Percentiles rank a stretch among this genome's conserved stretches.
Evolutionary conservation across 2,113 vertebrate genomes (phyloP).

Genomic region (Heloderma charlesbogerti): DNA sequence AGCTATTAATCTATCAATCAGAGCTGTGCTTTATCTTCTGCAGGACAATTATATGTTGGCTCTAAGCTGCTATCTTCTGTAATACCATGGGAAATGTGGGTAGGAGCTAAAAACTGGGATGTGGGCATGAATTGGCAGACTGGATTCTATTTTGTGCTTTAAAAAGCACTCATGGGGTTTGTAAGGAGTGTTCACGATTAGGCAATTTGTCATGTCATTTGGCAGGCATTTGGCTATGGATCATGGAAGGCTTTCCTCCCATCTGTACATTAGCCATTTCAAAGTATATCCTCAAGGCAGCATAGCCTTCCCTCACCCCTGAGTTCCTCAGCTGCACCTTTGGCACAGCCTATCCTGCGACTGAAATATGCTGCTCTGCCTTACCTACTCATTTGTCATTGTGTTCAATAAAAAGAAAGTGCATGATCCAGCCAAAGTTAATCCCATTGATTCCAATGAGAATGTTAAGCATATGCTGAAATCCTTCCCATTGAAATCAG

Average conservation of each 20-base stretch:
- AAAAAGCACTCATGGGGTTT: neutral
- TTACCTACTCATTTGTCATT: neutral
- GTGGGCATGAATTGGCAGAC: neutral
- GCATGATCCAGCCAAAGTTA: neutral
- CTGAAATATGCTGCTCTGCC: neutral
- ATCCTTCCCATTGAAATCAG: neutral
- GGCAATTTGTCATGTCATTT: neutral
- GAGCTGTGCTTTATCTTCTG: neutral
- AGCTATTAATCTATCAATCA: slow-evolving; percentile 10
- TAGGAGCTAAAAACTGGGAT: neutral
- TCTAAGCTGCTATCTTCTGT: neutral
- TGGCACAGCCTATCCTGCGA: neutral
- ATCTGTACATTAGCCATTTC: neutral
- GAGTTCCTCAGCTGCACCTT: neutral
- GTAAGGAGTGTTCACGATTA: neutral
- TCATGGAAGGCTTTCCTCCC: neutral
- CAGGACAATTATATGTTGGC: neutral
- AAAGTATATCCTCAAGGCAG: neutral
- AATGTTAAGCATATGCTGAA: neutral
- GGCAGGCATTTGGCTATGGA: neutral
- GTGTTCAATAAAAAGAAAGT: neutral
- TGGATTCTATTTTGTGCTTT: neutral
- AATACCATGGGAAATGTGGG: neutral
- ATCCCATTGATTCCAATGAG: neutral
- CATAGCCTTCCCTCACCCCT: neutral